These are phyloP conservation scores for Drosophila tanythrix DNA, from an alignment of 2,888 invertebrate genomes.

Conservation along the genomic window DNA sequence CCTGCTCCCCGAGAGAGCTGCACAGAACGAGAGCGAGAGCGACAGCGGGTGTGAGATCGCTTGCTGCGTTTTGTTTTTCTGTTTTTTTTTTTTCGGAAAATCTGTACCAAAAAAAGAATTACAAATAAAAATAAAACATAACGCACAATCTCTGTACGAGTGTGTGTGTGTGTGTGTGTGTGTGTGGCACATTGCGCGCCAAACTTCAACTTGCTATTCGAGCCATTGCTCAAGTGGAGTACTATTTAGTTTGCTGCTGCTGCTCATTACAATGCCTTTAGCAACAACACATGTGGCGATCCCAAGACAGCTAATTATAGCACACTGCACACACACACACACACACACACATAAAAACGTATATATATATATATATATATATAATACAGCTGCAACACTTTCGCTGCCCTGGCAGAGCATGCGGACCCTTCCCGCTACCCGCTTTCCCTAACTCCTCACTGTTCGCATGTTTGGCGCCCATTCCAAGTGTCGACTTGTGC, in stretches of 20 bases:
- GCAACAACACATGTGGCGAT: conserved; percentile 73
- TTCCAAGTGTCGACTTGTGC: conserved; percentile 43
- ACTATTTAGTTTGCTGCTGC: conserved; percentile 49
- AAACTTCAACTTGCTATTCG: conserved; percentile 52
- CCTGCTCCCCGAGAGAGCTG: conserved; percentile 21
- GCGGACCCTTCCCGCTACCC: conserved; percentile 29
- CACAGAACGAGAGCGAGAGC: conserved; percentile 8
- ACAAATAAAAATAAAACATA: conserved; percentile 74
- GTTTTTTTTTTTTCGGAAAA: conserved; percentile 58
- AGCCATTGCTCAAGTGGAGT: conserved; percentile 71
- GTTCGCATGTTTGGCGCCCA: conserved; percentile 62
- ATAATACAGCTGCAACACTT: conserved; percentile 66
- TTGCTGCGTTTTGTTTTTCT: conserved; percentile 44
- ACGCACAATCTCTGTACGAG: conserved; percentile 34
- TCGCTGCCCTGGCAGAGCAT: conserved; percentile 62
- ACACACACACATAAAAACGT: conserved; percentile 12
- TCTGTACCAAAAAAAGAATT: conserved; percentile 57
- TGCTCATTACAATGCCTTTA: conserved; percentile 72
- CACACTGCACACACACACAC: conserved; percentile 25
- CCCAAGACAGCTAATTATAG: conserved; percentile 54
- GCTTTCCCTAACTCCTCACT: not conserved
- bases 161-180: conserved; percentile 16
- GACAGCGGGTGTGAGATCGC: conserved; percentile 30
- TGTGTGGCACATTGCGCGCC: conserved; percentile 58
- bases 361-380: conserved; percentile 4